These are phyloP conservation scores for Pangasianodon gigas DNA, from an alignment of 2,113 vertebrate genomes.

Conservation along the genomic window DNA sequence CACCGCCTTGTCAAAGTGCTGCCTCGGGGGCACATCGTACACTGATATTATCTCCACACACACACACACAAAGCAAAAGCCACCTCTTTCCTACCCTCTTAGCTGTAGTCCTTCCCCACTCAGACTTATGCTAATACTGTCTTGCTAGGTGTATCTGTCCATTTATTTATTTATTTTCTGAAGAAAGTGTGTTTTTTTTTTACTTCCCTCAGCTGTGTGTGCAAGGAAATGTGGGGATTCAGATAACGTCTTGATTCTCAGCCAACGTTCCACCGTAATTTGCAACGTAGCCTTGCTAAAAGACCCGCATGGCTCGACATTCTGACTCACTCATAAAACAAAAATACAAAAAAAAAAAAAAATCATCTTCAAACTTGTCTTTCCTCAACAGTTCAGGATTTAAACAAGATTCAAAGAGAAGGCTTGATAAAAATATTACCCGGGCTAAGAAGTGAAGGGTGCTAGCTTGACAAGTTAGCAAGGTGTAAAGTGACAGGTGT, in stretches of 20 bases:
- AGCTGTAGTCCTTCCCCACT: no score
- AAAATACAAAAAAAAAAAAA: neutral
- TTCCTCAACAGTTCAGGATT: neutral
- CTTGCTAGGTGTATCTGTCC: neutral
- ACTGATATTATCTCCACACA: slow-evolving; percentile 69
- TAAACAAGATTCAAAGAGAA: neutral
- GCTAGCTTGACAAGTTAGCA: neutral
- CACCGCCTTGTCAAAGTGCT: slow-evolving; percentile 61
- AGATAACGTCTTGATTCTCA: neutral
- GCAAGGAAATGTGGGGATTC: neutral
- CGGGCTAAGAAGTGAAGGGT: neutral
- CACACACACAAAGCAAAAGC: neutral
- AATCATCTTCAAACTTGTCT: neutral
- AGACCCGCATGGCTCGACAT: neutral
- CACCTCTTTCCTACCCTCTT: neutral
- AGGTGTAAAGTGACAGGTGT: neutral
- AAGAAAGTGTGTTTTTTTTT: neutral
- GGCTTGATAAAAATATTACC: neutral
- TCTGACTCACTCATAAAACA: neutral
- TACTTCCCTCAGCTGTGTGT: neutral
- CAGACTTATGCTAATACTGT: neutral
- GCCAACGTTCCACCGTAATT: no score
- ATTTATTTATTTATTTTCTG: neutral
- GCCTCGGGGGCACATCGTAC: slow-evolving; percentile 65
- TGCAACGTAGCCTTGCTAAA: neutral